These are phyloP conservation scores for Rhineura floridana DNA, from an alignment of 2,113 vertebrate genomes.

Conservation along the genomic window DNA sequence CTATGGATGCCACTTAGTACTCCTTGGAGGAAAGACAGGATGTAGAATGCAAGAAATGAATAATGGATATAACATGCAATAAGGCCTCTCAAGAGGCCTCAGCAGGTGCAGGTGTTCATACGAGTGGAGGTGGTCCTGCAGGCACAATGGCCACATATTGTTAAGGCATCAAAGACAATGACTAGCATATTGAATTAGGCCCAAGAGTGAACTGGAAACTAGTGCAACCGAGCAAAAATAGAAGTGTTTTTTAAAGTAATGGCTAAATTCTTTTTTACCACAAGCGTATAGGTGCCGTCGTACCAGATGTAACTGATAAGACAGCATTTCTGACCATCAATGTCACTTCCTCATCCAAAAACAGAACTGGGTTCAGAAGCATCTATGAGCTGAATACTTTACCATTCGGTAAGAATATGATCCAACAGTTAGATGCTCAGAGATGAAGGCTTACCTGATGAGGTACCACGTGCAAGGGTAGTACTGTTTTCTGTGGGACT, in stretches of 20 bases:
- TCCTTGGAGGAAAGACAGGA: too few relatives aligned
- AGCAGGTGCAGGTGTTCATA: not conserved
- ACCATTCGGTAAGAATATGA: not conserved
- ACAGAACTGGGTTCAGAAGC: not conserved
- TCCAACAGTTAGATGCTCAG: not conserved
- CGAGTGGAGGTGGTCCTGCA: not conserved
- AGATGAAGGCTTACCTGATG: conserved; percentile 86
- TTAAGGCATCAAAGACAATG: not conserved
- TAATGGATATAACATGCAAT: not conserved
- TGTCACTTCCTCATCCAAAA: not conserved
- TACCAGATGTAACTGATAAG: not conserved
- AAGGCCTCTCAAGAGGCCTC: not conserved
- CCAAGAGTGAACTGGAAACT: not conserved
- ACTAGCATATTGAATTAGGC: not conserved
- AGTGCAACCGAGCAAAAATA: not conserved
- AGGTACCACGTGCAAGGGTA: conserved; percentile 93
- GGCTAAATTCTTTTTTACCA: not conserved
- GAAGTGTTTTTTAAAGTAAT: too few relatives aligned
- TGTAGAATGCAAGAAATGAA: too few relatives aligned
- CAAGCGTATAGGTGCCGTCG: not conserved
- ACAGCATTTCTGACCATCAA: not conserved
- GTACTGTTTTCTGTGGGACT: conserved; percentile 90
- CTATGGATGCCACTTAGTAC: too few relatives aligned
- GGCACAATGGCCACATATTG: not conserved
- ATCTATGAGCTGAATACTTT: not conserved